Conservation (phyloP, 2,888 invertebrate genomes). For the Graphium colonna region DNA sequence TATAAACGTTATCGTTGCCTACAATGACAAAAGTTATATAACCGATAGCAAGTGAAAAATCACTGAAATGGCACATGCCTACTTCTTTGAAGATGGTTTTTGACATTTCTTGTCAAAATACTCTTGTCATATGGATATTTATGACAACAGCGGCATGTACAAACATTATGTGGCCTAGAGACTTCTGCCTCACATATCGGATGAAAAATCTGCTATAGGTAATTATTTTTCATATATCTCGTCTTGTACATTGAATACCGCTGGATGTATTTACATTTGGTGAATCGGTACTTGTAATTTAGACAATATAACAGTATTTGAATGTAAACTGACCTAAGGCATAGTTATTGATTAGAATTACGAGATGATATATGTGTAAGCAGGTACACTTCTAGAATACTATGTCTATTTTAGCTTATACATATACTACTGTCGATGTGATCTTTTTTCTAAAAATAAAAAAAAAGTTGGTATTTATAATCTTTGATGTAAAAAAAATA, state of each 20-base stretch:
- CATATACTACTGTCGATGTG: conserved; percentile 15
- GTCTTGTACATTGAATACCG: conserved; percentile 57
- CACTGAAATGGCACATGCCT: too few relatives aligned
- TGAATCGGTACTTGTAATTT: conserved; percentile 57
- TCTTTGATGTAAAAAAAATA: conserved; percentile 1
- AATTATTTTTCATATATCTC: conserved; percentile 52
- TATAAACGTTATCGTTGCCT: too few relatives aligned
- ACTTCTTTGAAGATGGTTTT: too few relatives aligned
- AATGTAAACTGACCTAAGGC: conserved; percentile 33
- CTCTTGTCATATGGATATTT: too few relatives aligned
- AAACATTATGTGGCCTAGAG: conserved; percentile 60
- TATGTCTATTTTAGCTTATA: conserved; percentile 9
- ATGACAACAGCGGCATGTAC: conserved; percentile 30
- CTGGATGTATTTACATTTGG: conserved; percentile 51
- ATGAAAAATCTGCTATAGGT: conserved; percentile 59
- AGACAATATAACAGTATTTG: conserved; percentile 69
- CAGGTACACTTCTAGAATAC: conserved; percentile 4
- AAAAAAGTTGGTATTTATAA: conserved; percentile 2
- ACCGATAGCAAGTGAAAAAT: too few relatives aligned
- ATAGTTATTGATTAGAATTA: background rate
- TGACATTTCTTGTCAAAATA: too few relatives aligned
- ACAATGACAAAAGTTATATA: too few relatives aligned
- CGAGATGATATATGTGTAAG: conserved; percentile 1
- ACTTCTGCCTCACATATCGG: conserved; percentile 73
- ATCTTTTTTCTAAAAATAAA: conserved; percentile 5